phyloP scores from a whole-genome alignment of 2,797 vertebrate species.

The Helicolenus hilgendorfi region DNA sequence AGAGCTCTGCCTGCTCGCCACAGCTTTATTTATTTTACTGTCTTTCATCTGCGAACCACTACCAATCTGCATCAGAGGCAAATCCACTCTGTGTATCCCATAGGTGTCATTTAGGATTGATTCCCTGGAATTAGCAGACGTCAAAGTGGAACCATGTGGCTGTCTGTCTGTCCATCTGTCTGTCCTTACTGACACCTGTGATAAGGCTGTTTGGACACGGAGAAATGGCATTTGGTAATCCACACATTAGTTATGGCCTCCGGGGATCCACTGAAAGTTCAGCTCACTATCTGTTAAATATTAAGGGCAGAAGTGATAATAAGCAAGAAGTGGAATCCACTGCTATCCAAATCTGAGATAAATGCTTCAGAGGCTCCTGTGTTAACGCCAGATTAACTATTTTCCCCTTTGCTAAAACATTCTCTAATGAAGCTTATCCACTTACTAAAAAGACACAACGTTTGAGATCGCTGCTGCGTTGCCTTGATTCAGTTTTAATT shows the following conservation, averaged over 20 bases:
- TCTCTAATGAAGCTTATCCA: constrained; percentile 59
- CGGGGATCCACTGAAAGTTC: constrained; percentile 22
- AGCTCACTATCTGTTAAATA: constrained; percentile 41
- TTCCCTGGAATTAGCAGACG: constrained; percentile 86
- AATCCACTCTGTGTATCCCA: constrained; percentile 85
- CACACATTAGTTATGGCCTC: constrained; percentile 29
- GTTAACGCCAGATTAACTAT: constrained; percentile 43
- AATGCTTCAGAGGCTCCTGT: constrained; percentile 30
- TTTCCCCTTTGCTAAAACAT: constrained; percentile 43
- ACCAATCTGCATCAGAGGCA: constrained; percentile 87
- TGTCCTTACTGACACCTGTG: constrained; percentile 78
- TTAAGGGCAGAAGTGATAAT: constrained; percentile 25
- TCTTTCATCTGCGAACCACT: constrained; percentile 89
- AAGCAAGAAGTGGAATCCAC: constrained; percentile 19
- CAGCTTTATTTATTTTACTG: constrained; percentile 89
- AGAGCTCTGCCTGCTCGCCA: constrained; percentile 79
- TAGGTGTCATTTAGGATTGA: constrained; percentile 90
- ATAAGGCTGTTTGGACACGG: constrained; percentile 56
- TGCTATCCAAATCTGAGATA: constrained; percentile 22
- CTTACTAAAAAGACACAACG: constrained; percentile 46
- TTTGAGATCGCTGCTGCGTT: constrained; percentile 22
- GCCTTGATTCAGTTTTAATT: constrained; percentile 34
- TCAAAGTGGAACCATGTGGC: constrained; percentile 88
- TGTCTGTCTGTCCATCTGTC: constrained; percentile 74
- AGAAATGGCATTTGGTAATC: constrained; percentile 32